These are phyloP conservation scores for Petrolisthes manimaculis DNA, from an alignment of 2,888 invertebrate species.

Conservation along the genomic window DNA sequence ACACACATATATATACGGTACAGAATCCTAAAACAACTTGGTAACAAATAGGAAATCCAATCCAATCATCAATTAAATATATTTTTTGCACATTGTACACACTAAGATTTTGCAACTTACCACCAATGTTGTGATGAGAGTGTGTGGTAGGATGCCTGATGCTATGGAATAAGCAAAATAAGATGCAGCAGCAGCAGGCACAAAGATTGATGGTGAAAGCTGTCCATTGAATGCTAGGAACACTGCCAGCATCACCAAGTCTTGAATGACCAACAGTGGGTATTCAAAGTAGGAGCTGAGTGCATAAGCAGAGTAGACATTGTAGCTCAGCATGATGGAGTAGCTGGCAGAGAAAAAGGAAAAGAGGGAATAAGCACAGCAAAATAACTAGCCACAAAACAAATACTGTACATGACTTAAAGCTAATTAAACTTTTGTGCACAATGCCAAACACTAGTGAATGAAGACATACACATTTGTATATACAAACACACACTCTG, in stretches of 20 bases:
- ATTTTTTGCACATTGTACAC: neutral
- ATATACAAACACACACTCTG: too few relatives aligned
- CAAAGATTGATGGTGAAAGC: conserved; percentile 71
- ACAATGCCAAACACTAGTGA: too few relatives aligned
- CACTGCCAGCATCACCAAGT: conserved; percentile 80
- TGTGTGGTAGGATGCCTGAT: conserved; percentile 72
- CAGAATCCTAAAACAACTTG: neutral
- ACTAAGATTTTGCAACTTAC: conserved; percentile 73
- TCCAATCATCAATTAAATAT: neutral
- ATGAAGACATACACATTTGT: too few relatives aligned
- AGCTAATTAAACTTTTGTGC: too few relatives aligned
- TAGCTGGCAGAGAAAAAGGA: conserved; percentile 74
- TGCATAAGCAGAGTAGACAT: conserved; percentile 81
- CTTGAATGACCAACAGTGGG: conserved; percentile 82
- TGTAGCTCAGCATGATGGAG: conserved; percentile 84
- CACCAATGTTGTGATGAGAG: conserved; percentile 75
- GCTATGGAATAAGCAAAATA: conserved; percentile 72
- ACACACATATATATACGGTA: neutral
- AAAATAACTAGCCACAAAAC: too few relatives aligned
- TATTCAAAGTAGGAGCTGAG: conserved; percentile 86
- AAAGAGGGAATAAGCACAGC: neutral
- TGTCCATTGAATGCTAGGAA: conserved; percentile 79
- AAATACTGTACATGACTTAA: too few relatives aligned
- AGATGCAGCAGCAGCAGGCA: conserved; percentile 70
- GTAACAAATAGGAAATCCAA: neutral